Percentiles rank a stretch among this genome's conserved stretches.
Conservation (phyloP, 2,113 vertebrate genomes). For the Oxyruncus cristatus region DNA sequence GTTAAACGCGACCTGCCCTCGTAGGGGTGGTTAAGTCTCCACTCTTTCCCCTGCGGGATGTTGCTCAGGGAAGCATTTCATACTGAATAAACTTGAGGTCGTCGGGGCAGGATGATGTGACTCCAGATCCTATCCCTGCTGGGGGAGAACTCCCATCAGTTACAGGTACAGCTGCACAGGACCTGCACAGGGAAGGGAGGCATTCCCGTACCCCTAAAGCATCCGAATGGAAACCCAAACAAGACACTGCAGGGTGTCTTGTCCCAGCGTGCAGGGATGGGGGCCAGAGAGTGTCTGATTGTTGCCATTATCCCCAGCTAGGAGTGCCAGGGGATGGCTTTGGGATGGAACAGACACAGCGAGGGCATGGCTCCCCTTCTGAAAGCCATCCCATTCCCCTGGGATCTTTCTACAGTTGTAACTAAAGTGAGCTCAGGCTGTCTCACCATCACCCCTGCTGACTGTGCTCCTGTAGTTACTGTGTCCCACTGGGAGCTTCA, state of each 20-base stretch:
- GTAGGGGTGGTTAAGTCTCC: rapidly evolving
- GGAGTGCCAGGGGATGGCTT: background rate
- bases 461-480: background rate
- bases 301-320: background rate
- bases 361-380: background rate
- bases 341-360: background rate
- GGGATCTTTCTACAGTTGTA: background rate
- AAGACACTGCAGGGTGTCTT: background rate
- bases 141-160: background rate
- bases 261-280: background rate
- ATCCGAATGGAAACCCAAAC: background rate
- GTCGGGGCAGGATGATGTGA: background rate
- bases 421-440: background rate
- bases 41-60: background rate
- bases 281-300: background rate
- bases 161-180: background rate
- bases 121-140: background rate
- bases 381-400: background rate
- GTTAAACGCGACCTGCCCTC: rapidly evolving
- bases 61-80: background rate
- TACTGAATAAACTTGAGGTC: background rate
- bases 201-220: background rate
- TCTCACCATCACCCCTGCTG: background rate
- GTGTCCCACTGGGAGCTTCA: background rate
- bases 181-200: background rate